Evolutionary conservation across 2,113 vertebrate species (phyloP), one percentile per base, ranked within the genome.

Genomic region (Agapornis roseicollis): DNA sequence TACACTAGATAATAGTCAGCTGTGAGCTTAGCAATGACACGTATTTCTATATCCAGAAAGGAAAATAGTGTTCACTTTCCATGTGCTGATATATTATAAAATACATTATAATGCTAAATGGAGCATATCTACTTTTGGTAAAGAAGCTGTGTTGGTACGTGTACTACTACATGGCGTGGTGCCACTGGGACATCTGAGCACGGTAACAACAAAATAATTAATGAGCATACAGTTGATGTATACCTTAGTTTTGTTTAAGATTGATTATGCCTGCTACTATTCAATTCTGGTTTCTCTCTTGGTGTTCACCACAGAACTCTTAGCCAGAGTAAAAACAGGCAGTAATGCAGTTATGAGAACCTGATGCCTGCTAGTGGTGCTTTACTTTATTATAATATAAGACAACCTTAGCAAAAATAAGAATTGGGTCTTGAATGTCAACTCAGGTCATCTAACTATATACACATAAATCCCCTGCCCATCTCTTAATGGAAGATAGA

Each of bases 31-130:
- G 82, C 73, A 89, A 53, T 85, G 52, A 44, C 69, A 64, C 12
- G 20, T 50, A 80, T 94, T 91, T 93, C 84, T 93, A 65, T 76
- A 72, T 56, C 23, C 44, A 92, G 85, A 69, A 88, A 52, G 76
- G 56, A 76, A 85, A 93, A 77, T 17, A 85, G 42, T 31, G 19
- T 89, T 85, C 11, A 69, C 33, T 80, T 87, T 82, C 55, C 49
- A 50, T 8, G 33, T 53, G 35, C 52, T 73, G 44, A 78, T 85
- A 49, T n/a, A 65, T 72, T 89, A 68, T 49, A 91, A 85, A 77
- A 7, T 55, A 80, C 13, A 31, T 80, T 83, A 49, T 46, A 56
- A 73, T 44, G 56, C 64, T 73, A 91, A 95, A 73, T 3, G 31
- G n/a, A 80, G 35, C n/a, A 25, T 31, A 47, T 14, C 66, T 79